Base-by-base conservation (phyloP, 2,888 invertebrate genomes). In the Hypena proboscidalis region DNA sequence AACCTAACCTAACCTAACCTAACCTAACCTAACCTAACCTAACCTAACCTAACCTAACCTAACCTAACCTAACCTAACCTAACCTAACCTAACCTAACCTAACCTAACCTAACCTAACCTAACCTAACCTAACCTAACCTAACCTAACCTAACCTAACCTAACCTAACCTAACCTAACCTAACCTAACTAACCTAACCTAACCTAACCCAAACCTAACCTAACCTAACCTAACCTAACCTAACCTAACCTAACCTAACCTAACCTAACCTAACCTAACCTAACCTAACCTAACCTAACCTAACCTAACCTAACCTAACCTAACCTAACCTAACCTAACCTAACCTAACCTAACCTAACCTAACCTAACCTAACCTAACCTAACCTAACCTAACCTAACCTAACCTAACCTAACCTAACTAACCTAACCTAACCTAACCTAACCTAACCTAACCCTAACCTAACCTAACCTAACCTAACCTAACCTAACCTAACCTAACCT, bases 381-480 rank as follows among this genome's bases (percentile, higher is more conserved):
- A 39, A 39, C 39, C 39, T 39, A 39, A 39, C 39, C 39, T 39
- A 39, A 39, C 39, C 39, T 39, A 39, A 39, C 39, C 39, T 39
- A 39, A 39, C 39, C 39, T 39, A 39, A 39, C 39, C 38, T 38
- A 38, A 38, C 38, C 38, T 38, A 38, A 38, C 38, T 38, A 37
- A 37, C 39, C 37, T 37, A 41, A 41, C 41, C 41, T 41, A 41
- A 41, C 41, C 41, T 41, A 41, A 41, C 41, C 42, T 42, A 42
- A 42, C 35, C 31, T 36, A 35, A 26, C 26, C 32, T 25, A 40
- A 40, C n/a, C 39, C 39, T 40, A 40, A 31, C 32, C 39, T 32
- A 32, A 40, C 39, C 32, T 32, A 40, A 32, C 32, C 33, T 33
- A 40, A 40, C 35, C 35, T 35, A 40, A 40, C 39, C 32, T 40